Conservation (phyloP, 2,797 vertebrate species). For the Steatocranus sp. region DNA sequence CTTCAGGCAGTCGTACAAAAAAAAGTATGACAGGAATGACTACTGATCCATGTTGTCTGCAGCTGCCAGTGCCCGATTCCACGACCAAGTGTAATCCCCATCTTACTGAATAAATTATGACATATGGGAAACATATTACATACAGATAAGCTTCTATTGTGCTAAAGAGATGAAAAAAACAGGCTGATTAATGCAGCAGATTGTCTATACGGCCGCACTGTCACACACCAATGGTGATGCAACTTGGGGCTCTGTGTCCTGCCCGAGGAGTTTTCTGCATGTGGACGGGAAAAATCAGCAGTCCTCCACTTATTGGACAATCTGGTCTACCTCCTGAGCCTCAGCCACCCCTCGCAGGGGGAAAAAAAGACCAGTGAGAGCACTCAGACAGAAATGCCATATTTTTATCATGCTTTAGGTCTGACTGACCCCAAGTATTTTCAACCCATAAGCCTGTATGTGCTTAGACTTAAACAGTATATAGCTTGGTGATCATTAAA, state of each 20-base stretch:
- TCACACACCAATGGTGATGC: neutral
- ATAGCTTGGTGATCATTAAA: neutral
- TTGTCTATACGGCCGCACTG: neutral
- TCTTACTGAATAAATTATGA: neutral
- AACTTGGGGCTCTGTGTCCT: neutral
- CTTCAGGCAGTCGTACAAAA: neutral
- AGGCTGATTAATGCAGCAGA: neutral
- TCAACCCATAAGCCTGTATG: neutral
- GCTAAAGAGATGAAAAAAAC: neutral
- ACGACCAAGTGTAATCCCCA: neutral
- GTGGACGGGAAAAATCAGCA: neutral
- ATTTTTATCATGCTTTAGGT: neutral
- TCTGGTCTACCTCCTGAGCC: neutral
- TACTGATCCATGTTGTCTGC: neutral
- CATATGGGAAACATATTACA: neutral
- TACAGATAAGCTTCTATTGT: neutral
- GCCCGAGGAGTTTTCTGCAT: neutral
- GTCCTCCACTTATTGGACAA: neutral
- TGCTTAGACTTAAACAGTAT: neutral
- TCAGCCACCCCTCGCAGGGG: neutral
- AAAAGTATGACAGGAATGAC: neutral
- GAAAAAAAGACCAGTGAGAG: neutral
- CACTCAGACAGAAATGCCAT: neutral
- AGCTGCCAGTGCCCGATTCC: neutral
- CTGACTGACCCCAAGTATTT: neutral